Conservation (phyloP, 2,113 vertebrate species). For the Addax nasomaculatus region DNA sequence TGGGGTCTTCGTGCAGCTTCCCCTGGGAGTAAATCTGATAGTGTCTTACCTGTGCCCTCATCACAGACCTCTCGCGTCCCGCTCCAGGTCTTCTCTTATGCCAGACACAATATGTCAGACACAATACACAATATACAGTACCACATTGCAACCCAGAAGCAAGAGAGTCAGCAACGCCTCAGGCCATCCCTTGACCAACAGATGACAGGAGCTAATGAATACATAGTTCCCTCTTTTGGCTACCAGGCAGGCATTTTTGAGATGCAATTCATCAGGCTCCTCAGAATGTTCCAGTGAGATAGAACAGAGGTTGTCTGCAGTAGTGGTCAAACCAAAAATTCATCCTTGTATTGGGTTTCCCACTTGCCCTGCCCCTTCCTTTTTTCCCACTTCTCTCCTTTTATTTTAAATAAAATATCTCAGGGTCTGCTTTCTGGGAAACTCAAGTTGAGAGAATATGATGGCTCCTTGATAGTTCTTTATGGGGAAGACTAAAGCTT, state of each 20-base stretch:
- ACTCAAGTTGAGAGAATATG: not conserved
- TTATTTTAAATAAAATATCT: conserved; percentile 10
- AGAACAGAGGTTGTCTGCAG: not conserved
- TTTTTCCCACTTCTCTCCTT: not conserved
- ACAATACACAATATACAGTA: too few species aligned
- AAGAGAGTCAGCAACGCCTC: not conserved
- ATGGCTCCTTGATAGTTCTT: not conserved
- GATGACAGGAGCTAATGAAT: not conserved
- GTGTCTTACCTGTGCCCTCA: not conserved
- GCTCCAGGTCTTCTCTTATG: not conserved
- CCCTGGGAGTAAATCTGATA: not conserved
- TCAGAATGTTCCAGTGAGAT: not conserved
- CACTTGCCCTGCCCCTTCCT: not conserved
- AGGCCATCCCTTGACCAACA: not conserved
- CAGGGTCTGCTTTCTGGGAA: not conserved
- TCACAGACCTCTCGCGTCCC: not conserved
- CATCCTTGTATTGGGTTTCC: not conserved
- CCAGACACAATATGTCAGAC: not conserved
- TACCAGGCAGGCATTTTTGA: not conserved
- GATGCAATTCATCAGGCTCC: not conserved
- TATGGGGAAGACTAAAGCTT: not conserved
- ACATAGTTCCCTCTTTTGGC: not conserved
- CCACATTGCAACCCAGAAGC: not conserved
- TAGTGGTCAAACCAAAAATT: not conserved
- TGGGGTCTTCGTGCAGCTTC: not conserved